Evolutionary conservation across 2,113 vertebrate genomes (phyloP).

Genomic region (Salvelinus sp.): DNA sequence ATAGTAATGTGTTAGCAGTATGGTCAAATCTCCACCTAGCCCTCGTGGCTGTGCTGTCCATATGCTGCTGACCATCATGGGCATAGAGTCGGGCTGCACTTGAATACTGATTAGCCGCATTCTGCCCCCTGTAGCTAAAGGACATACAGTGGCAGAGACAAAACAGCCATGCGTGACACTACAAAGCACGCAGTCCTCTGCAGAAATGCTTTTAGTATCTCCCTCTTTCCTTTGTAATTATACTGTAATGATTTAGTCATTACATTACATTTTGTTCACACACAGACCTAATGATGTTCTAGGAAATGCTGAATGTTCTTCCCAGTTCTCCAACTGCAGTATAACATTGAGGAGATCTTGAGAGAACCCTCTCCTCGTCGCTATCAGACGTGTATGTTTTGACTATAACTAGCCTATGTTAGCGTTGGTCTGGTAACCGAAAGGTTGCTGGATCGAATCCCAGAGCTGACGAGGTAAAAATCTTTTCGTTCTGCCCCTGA

Average conservation of each 20-base stretch:
- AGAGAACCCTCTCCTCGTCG: neutral
- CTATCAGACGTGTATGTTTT: neutral
- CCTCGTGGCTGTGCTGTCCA: too few species aligned
- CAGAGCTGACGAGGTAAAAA: too few species aligned
- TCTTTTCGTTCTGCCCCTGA: too few species aligned
- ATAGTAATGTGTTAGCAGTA: too few species aligned
- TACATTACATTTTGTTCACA: neutral
- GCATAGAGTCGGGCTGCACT: neutral
- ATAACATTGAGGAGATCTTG: neutral
- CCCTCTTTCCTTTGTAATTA: too few species aligned
- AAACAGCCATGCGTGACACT: neutral
- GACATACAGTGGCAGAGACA: too few species aligned
- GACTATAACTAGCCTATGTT: neutral
- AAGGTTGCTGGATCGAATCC: too few species aligned
- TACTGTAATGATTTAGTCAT: too few species aligned
- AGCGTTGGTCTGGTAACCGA: neutral
- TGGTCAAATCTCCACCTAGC: too few species aligned
- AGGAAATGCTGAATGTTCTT: neutral
- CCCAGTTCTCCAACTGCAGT: neutral
- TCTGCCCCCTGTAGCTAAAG: neutral
- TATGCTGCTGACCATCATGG: neutral
- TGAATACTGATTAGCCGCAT: conserved; percentile 6
- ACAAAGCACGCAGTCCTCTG: neutral
- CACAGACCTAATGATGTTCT: neutral
- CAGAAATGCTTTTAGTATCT: neutral